Percentiles rank a stretch among this genome's conserved stretches.
Conservation (phyloP, 2,113 vertebrate genomes). For the Oreocharis arfaki region DNA sequence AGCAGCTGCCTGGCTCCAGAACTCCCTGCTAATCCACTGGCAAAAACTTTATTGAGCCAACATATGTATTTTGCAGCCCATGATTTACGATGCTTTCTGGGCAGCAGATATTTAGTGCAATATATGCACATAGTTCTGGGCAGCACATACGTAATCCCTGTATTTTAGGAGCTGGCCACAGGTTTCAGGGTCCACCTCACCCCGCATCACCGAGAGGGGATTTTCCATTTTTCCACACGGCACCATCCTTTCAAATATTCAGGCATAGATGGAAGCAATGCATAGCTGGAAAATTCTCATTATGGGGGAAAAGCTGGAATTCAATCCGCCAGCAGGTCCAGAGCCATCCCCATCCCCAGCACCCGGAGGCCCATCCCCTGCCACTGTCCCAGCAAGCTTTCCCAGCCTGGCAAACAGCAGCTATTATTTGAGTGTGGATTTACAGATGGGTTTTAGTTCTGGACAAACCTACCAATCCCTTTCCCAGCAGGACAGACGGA, state of each 20-base stretch:
- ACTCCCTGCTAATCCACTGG: background rate
- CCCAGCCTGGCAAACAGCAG: background rate
- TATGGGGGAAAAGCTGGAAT: background rate
- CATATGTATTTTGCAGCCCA: background rate
- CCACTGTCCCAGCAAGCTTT: background rate
- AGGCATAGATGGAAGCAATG: background rate
- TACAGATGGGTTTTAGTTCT: background rate
- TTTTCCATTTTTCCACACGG: background rate
- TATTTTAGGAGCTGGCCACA: background rate
- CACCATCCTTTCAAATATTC: background rate
- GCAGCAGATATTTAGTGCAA: background rate
- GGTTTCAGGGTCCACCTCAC: background rate
- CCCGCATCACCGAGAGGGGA: accelerated
- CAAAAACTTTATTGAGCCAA: background rate
- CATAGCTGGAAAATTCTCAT: conserved; percentile 30
- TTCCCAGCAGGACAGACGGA: background rate
- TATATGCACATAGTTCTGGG: background rate
- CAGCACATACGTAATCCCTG: background rate
- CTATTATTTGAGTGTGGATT: background rate
- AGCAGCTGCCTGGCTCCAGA: background rate
- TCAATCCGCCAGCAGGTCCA: accelerated
- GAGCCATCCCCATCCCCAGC: background rate
- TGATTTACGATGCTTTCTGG: background rate
- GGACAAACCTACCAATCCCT: accelerated
- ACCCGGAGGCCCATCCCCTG: background rate